phyloP scores from a whole-genome alignment of 1,140 invertebrate genomes.

The Parasteatoda tepidariorum region DNA sequence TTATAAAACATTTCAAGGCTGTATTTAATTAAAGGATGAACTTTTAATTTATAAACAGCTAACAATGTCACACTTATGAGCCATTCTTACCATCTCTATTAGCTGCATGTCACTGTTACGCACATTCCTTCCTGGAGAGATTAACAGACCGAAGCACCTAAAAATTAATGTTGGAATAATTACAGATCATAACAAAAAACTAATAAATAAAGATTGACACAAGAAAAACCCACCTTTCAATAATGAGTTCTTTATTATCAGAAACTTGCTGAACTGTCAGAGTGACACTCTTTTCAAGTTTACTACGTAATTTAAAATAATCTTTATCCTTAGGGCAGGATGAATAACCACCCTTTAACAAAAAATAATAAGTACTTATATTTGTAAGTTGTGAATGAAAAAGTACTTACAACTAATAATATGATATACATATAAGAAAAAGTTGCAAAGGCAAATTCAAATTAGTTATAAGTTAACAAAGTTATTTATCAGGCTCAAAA shows the following conservation, averaged over 20 bases:
- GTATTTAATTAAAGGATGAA: too few species aligned
- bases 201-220: background rate
- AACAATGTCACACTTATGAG: background rate
- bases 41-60: too few species aligned
- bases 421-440: too few species aligned
- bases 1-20: too few species aligned
- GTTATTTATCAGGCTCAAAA: too few species aligned
- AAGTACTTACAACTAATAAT: too few species aligned
- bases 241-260: slow-evolving; percentile 67
- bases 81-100: slow-evolving; percentile 84
- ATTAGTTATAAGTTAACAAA: too few species aligned
- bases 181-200: background rate
- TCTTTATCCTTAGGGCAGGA: slow-evolving; percentile 89
- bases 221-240: slow-evolving; percentile 67
- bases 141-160: slow-evolving; percentile 93
- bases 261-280: slow-evolving; percentile 88
- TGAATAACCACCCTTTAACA: slow-evolving; percentile 78
- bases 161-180: slow-evolving; percentile 67
- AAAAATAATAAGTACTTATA: background rate
- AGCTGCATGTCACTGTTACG: slow-evolving; percentile 95
- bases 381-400: too few species aligned
- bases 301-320: slow-evolving; percentile 90
- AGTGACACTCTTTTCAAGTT: slow-evolving; percentile 91
- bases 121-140: slow-evolving; percentile 92
- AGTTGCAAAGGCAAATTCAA: too few species aligned